Percentiles rank a stretch among this genome's conserved stretches.
These are phyloP conservation scores for Bujurquina vittata DNA, from an alignment of 2,113 vertebrate genomes.

Conservation along the genomic window DNA sequence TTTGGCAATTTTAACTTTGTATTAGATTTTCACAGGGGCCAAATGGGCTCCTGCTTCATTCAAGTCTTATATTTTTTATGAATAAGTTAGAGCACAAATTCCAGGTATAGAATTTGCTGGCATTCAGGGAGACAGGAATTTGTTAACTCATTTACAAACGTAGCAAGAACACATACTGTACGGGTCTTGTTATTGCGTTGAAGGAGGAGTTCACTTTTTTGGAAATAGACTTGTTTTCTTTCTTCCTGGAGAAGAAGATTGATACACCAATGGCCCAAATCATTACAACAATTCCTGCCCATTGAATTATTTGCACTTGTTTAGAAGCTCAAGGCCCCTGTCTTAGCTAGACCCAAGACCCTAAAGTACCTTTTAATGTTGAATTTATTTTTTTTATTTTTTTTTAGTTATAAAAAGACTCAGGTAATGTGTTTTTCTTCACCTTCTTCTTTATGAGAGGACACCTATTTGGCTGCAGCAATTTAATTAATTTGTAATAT, in stretches of 20 bases:
- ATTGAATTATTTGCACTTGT: not conserved
- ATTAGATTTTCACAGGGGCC: not conserved
- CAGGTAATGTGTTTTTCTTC: not conserved
- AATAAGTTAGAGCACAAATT: not conserved
- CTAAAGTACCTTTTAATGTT: not conserved
- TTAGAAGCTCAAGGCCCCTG: not conserved
- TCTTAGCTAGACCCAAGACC: not conserved
- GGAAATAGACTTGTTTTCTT: too few species aligned
- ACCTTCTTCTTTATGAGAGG: not conserved
- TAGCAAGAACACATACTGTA: not conserved
- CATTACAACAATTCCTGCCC: not conserved
- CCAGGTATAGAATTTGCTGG: not conserved
- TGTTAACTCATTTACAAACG: not conserved
- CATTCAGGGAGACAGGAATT: not conserved
- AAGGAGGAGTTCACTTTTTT: not conserved
- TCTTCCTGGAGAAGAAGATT: not conserved
- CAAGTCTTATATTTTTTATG: not conserved
- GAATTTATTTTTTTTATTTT: not conserved
- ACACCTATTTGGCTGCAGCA: not conserved
- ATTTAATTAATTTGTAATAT: not conserved
- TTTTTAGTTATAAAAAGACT: too few species aligned
- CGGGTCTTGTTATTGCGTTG: not conserved
- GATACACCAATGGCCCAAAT: not conserved
- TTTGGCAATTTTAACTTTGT: not conserved
- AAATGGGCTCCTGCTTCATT: not conserved